These are phyloP conservation scores for Tetrao urogallus DNA, from an alignment of 2,113 vertebrate species.

Conservation along the genomic window DNA sequence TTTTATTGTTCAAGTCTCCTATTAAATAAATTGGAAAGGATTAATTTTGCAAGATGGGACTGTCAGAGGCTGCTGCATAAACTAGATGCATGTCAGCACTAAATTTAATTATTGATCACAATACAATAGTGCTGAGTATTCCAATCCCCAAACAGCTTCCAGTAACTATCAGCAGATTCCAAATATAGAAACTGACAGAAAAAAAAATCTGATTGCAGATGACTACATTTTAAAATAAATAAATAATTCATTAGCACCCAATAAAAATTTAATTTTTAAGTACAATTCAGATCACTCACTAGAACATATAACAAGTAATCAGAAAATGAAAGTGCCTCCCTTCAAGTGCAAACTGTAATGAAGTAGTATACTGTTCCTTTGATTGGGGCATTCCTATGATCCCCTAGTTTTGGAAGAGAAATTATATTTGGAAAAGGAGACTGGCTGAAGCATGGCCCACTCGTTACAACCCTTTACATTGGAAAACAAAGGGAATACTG, in stretches of 20 bases:
- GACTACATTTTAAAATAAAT: slow-evolving; percentile 81
- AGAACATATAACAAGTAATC: slow-evolving; percentile 49
- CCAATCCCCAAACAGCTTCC: slow-evolving; percentile 83
- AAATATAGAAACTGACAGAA: slow-evolving; percentile 78
- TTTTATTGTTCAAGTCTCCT: slow-evolving; percentile 83
- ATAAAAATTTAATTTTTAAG: slow-evolving; percentile 79
- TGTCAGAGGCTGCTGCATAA: slow-evolving; percentile 84
- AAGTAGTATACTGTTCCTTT: slow-evolving; percentile 17
- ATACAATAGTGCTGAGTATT: slow-evolving; percentile 94
- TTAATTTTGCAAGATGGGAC: slow-evolving; percentile 87
- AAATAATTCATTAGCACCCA: slow-evolving; percentile 80
- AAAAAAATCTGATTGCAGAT: slow-evolving; percentile 79
- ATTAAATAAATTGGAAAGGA: slow-evolving; percentile 87
- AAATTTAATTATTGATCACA: slow-evolving; percentile 93
- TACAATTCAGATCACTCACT: slow-evolving; percentile 64
- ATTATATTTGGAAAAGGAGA: slow-evolving; percentile 22
- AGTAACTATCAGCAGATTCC: slow-evolving; percentile 90
- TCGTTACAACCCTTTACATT: neutral
- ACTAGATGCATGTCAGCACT: slow-evolving; percentile 90
- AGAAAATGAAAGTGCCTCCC: slow-evolving; percentile 37
- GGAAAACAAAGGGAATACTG: neutral
- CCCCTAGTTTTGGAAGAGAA: slow-evolving; percentile 12
- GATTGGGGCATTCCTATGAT: slow-evolving; percentile 8
- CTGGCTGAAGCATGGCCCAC: neutral
- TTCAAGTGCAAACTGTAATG: slow-evolving; percentile 63